Percentiles rank a stretch among this genome's conserved stretches.
Conservation (phyloP, 2,113 vertebrate species). For the Halichoerus grypus region DNA sequence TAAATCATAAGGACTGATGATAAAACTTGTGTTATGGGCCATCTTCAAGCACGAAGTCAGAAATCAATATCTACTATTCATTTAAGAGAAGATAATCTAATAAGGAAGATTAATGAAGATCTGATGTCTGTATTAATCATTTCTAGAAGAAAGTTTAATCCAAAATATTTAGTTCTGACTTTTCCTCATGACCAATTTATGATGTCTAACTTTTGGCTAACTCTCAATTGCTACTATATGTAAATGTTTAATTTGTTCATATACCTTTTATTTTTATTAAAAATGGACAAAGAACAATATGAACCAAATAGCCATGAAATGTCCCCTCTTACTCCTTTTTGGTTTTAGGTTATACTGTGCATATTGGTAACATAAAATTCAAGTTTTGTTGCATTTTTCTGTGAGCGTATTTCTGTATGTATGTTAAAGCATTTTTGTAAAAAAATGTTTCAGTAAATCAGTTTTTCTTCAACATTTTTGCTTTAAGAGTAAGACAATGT, state of each 20-base stretch:
- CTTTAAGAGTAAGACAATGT: not conserved
- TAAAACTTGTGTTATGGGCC: not conserved
- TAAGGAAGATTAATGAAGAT: conserved; percentile 16
- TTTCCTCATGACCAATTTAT: not conserved
- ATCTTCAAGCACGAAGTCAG: not conserved
- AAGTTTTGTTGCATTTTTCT: not conserved
- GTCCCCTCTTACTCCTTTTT: not conserved
- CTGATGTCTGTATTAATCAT: not conserved
- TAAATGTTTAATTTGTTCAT: conserved; percentile 7
- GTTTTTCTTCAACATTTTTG: not conserved
- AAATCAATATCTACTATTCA: conserved; percentile 18
- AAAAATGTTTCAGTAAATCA: not conserved
- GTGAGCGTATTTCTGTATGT: not conserved
- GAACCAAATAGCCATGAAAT: not conserved
- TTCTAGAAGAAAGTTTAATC: conserved; percentile 42
- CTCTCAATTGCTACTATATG: not conserved
- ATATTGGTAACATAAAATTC: not conserved
- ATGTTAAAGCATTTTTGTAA: not conserved
- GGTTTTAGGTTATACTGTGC: not conserved
- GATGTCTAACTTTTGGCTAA: not conserved
- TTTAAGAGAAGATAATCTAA: conserved; percentile 31
- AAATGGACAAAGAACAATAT: not conserved
- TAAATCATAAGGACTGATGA: not conserved
- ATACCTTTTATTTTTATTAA: not conserved
- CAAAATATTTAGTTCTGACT: conserved; percentile 1